Evolutionary conservation across 2,888 invertebrate genomes (phyloP).

Genomic region (Amblyjoppa fuscipennis): DNA sequence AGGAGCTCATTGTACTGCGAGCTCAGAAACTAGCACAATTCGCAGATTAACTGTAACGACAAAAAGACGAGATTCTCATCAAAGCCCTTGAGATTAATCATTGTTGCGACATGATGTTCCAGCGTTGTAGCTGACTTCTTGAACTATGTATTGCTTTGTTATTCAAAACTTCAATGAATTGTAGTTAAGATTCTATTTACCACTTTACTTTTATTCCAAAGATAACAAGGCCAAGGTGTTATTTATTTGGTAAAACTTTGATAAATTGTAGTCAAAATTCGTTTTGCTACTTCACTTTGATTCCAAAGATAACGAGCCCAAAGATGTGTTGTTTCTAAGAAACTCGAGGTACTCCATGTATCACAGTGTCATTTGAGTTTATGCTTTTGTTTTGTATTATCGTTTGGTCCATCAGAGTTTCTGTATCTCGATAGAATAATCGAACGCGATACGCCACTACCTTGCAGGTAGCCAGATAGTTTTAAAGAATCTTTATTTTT

Average conservation of each 20-base stretch:
- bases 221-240: no score
- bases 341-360: not conserved
- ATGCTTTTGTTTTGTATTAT: not conserved
- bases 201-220: no score
- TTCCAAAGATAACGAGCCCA: no score
- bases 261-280: no score
- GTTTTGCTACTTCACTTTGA: no score
- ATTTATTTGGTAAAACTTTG: no score
- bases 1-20: slow-evolving; percentile 76
- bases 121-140: not conserved
- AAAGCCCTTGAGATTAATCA: not conserved
- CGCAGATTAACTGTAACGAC: not conserved
- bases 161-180: not conserved
- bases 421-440: not conserved
- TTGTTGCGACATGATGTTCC: not conserved
- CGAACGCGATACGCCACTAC: not conserved
- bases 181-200: no score
- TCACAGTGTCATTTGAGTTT: not conserved
- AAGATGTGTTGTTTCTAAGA: not conserved
- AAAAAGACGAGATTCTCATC: not conserved
- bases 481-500: not conserved
- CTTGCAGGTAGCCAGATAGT: not conserved
- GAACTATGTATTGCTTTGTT: not conserved
- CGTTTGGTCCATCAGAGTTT: not conserved
- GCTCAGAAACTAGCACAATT: slow-evolving; percentile 42